Conservation (phyloP, 1,140 invertebrate genomes). For the Vollenhovia emeryi region DNA sequence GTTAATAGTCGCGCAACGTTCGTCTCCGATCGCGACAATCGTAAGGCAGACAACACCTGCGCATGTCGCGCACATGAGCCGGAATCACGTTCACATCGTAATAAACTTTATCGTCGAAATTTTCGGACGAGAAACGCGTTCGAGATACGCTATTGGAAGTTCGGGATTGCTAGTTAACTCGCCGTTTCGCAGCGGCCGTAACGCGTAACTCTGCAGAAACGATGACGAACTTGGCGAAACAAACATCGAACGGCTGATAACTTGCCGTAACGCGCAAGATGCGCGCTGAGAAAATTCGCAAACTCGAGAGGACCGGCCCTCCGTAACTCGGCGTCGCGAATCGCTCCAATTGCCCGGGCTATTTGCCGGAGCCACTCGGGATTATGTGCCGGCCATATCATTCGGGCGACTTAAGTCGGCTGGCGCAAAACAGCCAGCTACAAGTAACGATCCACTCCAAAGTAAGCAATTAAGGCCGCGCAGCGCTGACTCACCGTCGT, state of each 20-base stretch:
- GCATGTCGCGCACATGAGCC: not conserved
- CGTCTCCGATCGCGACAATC: not conserved
- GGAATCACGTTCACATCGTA: not conserved
- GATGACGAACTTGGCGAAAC: slow-evolving; percentile 38
- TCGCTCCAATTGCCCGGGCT: not conserved
- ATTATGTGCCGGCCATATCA: slow-evolving; percentile 48
- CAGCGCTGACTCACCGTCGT: slow-evolving; percentile 33
- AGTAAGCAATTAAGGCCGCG: slow-evolving; percentile 54
- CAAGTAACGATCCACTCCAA: slow-evolving; percentile 54
- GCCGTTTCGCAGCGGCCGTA: not conserved
- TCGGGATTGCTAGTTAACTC: slow-evolving; percentile 39
- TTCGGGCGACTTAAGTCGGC: slow-evolving; percentile 46
- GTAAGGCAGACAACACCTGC: not conserved
- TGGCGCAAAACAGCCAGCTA: slow-evolving; percentile 50
- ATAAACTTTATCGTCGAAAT: slow-evolving; percentile 32
- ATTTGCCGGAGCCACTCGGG: slow-evolving; percentile 14
- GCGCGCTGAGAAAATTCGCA: slow-evolving; percentile 32
- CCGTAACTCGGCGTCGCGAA: not conserved
- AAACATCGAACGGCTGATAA: slow-evolving; percentile 56
- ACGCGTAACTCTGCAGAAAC: slow-evolving; percentile 26
- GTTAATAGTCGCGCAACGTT: no score
- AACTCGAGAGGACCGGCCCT: no score
- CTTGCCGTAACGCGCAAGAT: slow-evolving; percentile 18
- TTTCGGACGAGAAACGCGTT: not conserved
- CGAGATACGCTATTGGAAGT: slow-evolving; percentile 39